These are phyloP conservation scores for Andrena cerasifolii DNA, from an alignment of 1,140 invertebrate species.

Conservation along the genomic window DNA sequence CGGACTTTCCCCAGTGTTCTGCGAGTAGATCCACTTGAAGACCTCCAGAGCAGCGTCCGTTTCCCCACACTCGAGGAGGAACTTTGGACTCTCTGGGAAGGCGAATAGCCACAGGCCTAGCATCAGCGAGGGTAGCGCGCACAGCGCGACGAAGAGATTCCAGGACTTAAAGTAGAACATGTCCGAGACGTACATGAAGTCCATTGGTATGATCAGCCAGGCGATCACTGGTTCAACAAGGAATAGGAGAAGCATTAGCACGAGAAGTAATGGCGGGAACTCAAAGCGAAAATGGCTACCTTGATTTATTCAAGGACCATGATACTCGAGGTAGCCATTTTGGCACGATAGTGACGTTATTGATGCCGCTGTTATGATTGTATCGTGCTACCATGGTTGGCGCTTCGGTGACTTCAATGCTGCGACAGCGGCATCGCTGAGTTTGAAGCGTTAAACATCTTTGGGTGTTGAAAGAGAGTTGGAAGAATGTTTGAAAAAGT, in stretches of 20 bases:
- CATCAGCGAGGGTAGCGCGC: slow-evolving; percentile 84
- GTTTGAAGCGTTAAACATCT: neutral
- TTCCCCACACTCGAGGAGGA: slow-evolving; percentile 89
- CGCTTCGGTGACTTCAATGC: neutral
- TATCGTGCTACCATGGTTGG: neutral
- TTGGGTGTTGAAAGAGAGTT: no score
- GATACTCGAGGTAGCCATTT: no score
- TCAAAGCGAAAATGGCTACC: no score
- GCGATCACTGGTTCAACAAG: slow-evolving; percentile 84
- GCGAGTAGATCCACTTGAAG: slow-evolving; percentile 86
- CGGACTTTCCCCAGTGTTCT: slow-evolving; percentile 87
- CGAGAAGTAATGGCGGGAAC: no score
- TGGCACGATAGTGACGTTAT: no score
- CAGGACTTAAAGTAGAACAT: slow-evolving; percentile 87
- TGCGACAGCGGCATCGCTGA: no score
- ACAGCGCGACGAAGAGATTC: slow-evolving; percentile 89
- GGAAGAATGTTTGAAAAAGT: no score
- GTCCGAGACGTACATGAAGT: slow-evolving; percentile 83
- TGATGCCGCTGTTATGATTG: no score
- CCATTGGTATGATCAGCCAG: slow-evolving; percentile 87
- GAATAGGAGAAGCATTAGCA: no score
- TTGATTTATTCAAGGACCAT: no score
- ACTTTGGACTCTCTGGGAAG: slow-evolving; percentile 94
- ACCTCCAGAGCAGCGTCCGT: slow-evolving; percentile 88
- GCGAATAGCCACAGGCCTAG: slow-evolving; percentile 87